Conservation (phyloP, 2,113 vertebrate species). For the Podilymbus podiceps region DNA sequence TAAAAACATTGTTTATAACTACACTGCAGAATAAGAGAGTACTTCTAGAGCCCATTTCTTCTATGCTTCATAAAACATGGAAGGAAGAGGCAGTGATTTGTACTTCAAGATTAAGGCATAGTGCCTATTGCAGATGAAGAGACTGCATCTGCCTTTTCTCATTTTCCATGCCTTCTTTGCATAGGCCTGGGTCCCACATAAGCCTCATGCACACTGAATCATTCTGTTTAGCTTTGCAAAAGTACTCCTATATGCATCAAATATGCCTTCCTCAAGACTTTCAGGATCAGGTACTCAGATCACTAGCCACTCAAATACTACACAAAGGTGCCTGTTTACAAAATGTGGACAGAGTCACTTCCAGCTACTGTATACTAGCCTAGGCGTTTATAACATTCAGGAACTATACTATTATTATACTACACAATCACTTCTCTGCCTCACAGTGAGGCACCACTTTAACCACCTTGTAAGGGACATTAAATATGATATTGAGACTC, state of each 20-base stretch:
- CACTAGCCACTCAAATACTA: neutral
- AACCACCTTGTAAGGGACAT: neutral
- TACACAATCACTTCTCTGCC: neutral
- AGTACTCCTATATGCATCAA: accelerated
- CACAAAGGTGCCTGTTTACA: neutral
- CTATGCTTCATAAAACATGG: neutral
- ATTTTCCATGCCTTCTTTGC: neutral
- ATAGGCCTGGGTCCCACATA: accelerated
- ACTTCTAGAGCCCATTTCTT: neutral
- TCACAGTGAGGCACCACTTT: neutral
- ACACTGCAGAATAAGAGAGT: neutral
- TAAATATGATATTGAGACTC: neutral
- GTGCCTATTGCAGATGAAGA: neutral
- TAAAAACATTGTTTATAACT: neutral
- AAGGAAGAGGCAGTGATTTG: neutral
- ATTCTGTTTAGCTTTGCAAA: neutral
- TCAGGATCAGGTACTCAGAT: neutral
- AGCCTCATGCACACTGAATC: accelerated
- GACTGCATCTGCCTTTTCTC: neutral
- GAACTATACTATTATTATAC: neutral
- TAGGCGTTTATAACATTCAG: neutral
- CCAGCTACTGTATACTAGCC: neutral
- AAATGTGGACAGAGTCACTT: neutral
- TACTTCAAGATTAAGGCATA: neutral
- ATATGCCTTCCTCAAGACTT: neutral